Evolutionary conservation across 37 sponge, comb jelly and placozoan species (phyloP), one percentile per base, ranked within the genome.

Genomic region (Diacarnus erythraeanus): DNA sequence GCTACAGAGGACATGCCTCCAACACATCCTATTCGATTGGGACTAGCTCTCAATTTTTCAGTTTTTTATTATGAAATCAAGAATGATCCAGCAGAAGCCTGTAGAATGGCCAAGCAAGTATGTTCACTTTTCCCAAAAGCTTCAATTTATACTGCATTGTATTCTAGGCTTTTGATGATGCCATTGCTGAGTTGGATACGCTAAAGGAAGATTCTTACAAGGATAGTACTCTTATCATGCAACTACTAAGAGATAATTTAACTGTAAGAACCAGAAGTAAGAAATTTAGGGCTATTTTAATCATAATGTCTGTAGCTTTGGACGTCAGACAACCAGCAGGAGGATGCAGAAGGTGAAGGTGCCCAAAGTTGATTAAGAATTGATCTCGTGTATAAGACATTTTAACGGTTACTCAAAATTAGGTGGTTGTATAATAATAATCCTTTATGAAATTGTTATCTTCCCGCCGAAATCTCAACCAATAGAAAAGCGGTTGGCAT

Each of bases 171-270:
- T 96, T 96, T 77, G 91, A 96, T 76, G 86, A 93, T 42, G 97
- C 94, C 8, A 93, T 96, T 42, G 86, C 88, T 69, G 90, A 90
- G 73, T 74, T 96, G 57, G 97, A 96, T 79, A 58, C 38, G 15
- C 72, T 96, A 63, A 90, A 90, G 41, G 94, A 93, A 38, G 91
- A 90, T 37, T 81, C 81, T 0, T 96, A 96, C 90, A 96, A 96
- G 72, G 97, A 96, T 68, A 93, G 94, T 71, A 96, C 97, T 34
- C 68, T 96, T 31, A 96, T 96, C 54, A 92, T 96, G 91, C 97
- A 96, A 79, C 88, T 96, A 17, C 69, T 96, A 41, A 66, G 97
- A 44, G 97, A 96, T 78, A 96, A 96, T 80, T 84, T 96, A 12
- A 93, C 96, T 25, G 83, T 91, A 39, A 77, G 92, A 77, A 5